phyloP scores from a whole-genome alignment of 2,797 vertebrate species.

The Ciconia nigra region DNA sequence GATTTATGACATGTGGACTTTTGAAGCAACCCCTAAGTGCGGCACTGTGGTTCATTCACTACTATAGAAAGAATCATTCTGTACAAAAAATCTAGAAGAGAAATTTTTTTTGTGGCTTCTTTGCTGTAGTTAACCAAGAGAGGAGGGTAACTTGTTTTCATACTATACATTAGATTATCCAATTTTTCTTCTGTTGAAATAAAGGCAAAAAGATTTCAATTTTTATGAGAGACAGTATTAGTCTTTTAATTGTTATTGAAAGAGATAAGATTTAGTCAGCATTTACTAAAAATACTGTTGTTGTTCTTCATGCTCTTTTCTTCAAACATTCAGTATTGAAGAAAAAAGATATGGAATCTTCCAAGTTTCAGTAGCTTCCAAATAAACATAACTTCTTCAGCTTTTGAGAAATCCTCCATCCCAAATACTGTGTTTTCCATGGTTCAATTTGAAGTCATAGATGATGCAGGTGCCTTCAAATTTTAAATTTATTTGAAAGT shows the following conservation, averaged over 20 bases:
- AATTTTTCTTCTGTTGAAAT: background rate
- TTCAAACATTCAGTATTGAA: background rate
- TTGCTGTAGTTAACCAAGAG: background rate
- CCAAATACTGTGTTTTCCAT: background rate
- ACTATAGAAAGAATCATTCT: background rate
- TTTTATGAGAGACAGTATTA: background rate
- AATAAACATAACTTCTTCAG: background rate
- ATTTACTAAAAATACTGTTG: background rate
- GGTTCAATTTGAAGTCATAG: background rate
- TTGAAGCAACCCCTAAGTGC: background rate
- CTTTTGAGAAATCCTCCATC: background rate
- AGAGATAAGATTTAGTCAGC: background rate
- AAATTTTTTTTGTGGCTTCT: background rate
- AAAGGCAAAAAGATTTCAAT: background rate
- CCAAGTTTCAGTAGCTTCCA: background rate
- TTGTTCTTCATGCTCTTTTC: background rate
- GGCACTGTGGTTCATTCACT: background rate
- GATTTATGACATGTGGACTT: background rate
- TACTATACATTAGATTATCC: background rate
- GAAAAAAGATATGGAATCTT: background rate
- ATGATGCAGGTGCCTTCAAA: background rate
- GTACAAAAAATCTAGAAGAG: background rate
- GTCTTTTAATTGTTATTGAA: background rate
- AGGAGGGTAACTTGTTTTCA: background rate
- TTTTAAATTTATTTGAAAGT: background rate